Percentiles rank a stretch among this genome's conserved stretches.
Conservation (phyloP, 2,113 vertebrate species). For the Leuciscus idus region DNA sequence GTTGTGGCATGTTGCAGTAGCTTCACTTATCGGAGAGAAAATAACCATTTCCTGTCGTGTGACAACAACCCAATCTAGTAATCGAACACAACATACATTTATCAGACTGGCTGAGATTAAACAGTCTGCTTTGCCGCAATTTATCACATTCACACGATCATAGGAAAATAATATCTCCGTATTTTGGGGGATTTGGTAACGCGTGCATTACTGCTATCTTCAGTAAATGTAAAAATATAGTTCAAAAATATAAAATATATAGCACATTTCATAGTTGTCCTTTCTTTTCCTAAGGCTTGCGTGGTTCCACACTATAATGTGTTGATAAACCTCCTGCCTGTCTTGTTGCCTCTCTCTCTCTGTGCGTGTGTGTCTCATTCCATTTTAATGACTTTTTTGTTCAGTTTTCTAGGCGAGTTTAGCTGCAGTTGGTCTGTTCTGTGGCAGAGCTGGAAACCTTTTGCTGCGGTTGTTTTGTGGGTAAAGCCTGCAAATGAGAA, state of each 20-base stretch:
- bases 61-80: background rate
- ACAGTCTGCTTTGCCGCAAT: background rate
- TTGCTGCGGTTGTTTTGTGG: slow-evolving; percentile 49
- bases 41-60: slow-evolving; percentile 36
- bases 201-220: background rate
- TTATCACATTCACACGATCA: background rate
- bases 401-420: slow-evolving; percentile 20
- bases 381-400: slow-evolving; percentile 46
- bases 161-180: background rate
- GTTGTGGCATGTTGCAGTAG: slow-evolving; percentile 48
- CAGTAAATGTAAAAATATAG: background rate
- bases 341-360: background rate
- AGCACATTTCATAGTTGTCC: background rate
- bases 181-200: background rate
- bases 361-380: background rate
- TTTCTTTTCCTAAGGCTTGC: background rate
- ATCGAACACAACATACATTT: background rate
- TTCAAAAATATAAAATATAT: background rate
- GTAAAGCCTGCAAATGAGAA: slow-evolving; percentile 55
- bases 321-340: background rate
- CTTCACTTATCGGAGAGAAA: slow-evolving; percentile 5
- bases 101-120: background rate
- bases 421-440: slow-evolving; percentile 41
- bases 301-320: background rate
- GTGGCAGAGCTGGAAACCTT: slow-evolving; percentile 20